Evolutionary conservation across 2,113 vertebrate species (phyloP).

Genomic region (Pelvicachromis taeniatus): DNA sequence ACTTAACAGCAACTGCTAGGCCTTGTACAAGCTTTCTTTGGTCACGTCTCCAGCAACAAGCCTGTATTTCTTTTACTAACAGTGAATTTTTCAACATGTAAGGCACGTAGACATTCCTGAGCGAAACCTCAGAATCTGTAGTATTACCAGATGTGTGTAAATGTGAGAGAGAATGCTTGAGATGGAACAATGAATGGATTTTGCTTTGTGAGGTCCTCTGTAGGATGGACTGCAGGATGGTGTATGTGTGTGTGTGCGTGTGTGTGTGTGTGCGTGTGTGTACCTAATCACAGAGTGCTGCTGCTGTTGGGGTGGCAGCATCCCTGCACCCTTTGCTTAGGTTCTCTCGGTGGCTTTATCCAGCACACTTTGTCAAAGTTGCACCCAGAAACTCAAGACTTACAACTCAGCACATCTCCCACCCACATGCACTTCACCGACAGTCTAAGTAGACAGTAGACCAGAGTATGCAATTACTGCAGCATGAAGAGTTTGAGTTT

Average conservation of each 20-base stretch:
- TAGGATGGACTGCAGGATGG: neutral
- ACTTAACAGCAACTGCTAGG: conserved; percentile 23
- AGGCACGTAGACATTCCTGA: conserved; percentile 5
- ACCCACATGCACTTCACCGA: conserved; percentile 16
- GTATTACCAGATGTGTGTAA: conserved; percentile 21
- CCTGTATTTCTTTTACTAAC: conserved; percentile 4
- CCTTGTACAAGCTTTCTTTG: neutral
- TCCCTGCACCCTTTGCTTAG: neutral
- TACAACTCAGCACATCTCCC: neutral
- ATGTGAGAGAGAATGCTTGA: neutral
- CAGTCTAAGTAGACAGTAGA: neutral
- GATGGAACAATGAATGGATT: conserved; percentile 5
- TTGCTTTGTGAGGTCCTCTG: neutral
- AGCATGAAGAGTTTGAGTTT: conserved; percentile 4
- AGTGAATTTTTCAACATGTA: neutral
- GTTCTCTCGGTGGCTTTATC: conserved; percentile 36
- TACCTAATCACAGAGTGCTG: conserved; percentile 2
- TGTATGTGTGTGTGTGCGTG: neutral
- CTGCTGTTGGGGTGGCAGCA: conserved; percentile 19
- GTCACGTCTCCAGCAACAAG: neutral
- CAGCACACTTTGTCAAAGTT: conserved; percentile 48
- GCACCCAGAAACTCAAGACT: conserved; percentile 14
- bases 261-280: neutral
- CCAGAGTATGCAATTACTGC: conserved; percentile 20
- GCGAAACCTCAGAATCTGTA: conserved; percentile 11